Base-by-base conservation (phyloP, 2,888 invertebrate genomes). In the Ferdinandea cuprea region DNA sequence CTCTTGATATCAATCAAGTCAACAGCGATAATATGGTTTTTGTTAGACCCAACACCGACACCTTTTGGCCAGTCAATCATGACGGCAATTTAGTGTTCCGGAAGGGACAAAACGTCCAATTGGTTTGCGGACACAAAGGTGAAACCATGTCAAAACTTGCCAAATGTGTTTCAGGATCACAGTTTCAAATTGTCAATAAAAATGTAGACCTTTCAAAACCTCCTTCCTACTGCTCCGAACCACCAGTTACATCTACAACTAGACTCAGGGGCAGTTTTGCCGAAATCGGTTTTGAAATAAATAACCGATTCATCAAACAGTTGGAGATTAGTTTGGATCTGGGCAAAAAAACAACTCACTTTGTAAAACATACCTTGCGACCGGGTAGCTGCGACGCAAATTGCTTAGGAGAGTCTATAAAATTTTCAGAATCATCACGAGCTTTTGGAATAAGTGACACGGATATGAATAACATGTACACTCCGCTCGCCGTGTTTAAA, bases 251-350 rank as follows among this genome's bases (percentile, higher is more conserved):
- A 0, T 88, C 89, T 63, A 86, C 85, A 4, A 88, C 89, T 7
- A 87, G 85, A 13, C 86, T 86, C 11, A 88, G 87, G 0, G 86
- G 77, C 5, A 35, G 37, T 0, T 15, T 71, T 1, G n/a, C 28
- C 3, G 73, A 79, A 8, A 48, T 7, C 19, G 79, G 79, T 17
- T 79, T 80, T 8, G 8, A 7, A 11, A 54, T 74, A 13, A 44
- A 50, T 0, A 63, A 76, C 0, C 80, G 87, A 1, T 91, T 91
- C 37, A 79, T 91, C 3, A 87, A 83, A 1, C 87, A 89, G 11
- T 86, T 90, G 42, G 89, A 91, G 32, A 86, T 91, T 0, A 92
- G 92, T 74, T 89, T 90, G 54, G 87, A 92, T 54, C 88, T 90
- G 42, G 19, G 74, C 3, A 87, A 85, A 11, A 88, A 89, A 48